Base-by-base conservation (phyloP, 2,113 vertebrate species). In the Cynopterus brachyotis region DNA sequence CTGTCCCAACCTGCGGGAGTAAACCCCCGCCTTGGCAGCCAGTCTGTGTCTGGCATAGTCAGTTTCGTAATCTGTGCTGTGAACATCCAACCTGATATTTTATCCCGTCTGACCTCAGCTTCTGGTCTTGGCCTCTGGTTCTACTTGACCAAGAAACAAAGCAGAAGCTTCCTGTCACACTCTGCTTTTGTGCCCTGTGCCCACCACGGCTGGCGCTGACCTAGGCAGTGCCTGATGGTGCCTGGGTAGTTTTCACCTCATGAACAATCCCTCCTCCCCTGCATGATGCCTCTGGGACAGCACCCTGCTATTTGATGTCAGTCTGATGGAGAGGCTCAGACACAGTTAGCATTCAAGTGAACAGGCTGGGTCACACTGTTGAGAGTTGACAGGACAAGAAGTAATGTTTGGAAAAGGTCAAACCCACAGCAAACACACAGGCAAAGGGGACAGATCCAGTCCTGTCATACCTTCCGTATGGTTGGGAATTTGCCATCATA, bases 401-500 rank as follows among this genome's bases (percentile, higher is more conserved):
- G 1, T 66, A 1, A 53, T 20, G 73, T 22, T 96, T 73, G 75
- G 40, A 84, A 86, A 97, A 62, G 35, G 62, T 24, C 35, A 85
- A 90, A 94, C 35, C 83, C 98, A 99, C 80, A 91, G 94, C 98
- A 98, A 97, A 97, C 76, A 70, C 66, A 40, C 28, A 75, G 66
- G 92, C 86, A 92, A 9, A 87, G 30, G 1, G 81, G 92, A 97
- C 97, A 80, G 97, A 92, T 95, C 19, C 42, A 35, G 35, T 45
- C 64, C 96, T 95, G 47, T 73, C 97, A 97, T 99, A 99, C 99
- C 99, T 99, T 99, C 92, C 98, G 98, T 24, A 99, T 98, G 47
- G 99, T 99, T 4, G 99, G 99, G 95, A 99, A 99, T 98, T 99
- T 99, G 98, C 99, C 99, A 94, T 99, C 99, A 5, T 99, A 99